These are phyloP conservation scores for Pipistrellus nathusii DNA, from an alignment of 2,797 vertebrate species.

Conservation along the genomic window DNA sequence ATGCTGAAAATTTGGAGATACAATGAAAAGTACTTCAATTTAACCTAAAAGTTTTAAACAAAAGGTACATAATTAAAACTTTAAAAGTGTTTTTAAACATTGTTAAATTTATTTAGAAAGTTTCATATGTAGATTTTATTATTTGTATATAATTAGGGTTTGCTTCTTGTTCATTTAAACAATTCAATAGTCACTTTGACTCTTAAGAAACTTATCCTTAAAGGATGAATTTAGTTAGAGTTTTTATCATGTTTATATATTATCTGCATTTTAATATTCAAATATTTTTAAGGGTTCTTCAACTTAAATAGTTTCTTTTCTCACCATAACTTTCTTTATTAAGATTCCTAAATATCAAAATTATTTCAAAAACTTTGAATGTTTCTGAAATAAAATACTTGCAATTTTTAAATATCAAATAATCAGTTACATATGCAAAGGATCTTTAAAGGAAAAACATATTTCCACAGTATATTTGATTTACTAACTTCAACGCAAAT, in stretches of 20 bases:
- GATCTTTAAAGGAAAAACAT: slow-evolving; percentile 71
- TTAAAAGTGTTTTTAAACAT: neutral
- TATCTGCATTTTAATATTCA: slow-evolving; percentile 11
- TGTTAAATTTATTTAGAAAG: slow-evolving; percentile 31
- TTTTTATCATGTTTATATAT: slow-evolving; percentile 39
- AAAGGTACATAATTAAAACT: neutral
- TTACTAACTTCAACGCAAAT: slow-evolving; percentile 69
- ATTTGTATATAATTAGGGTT: slow-evolving; percentile 6
- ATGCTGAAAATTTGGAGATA: neutral
- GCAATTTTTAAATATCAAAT: slow-evolving; percentile 79
- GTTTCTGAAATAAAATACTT: slow-evolving; percentile 63
- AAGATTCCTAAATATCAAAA: slow-evolving; percentile 9
- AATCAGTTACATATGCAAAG: slow-evolving; percentile 77
- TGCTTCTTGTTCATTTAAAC: slow-evolving; percentile 14
- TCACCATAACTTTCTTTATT: slow-evolving; percentile 36
- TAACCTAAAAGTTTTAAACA: slow-evolving; percentile 24
- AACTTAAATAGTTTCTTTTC: slow-evolving; percentile 55
- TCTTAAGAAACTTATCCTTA: slow-evolving; percentile 32
- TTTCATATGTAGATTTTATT: slow-evolving; percentile 39
- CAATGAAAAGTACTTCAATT: slow-evolving; percentile 20
- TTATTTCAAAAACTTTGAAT: neutral
- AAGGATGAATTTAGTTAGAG: slow-evolving; percentile 4
- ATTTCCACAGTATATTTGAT: slow-evolving; percentile 75
- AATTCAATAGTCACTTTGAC: neutral
- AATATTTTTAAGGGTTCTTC: slow-evolving; percentile 37